phyloP scores from a whole-genome alignment of 2,888 invertebrate genomes.

The Apoderus coryli region DNA sequence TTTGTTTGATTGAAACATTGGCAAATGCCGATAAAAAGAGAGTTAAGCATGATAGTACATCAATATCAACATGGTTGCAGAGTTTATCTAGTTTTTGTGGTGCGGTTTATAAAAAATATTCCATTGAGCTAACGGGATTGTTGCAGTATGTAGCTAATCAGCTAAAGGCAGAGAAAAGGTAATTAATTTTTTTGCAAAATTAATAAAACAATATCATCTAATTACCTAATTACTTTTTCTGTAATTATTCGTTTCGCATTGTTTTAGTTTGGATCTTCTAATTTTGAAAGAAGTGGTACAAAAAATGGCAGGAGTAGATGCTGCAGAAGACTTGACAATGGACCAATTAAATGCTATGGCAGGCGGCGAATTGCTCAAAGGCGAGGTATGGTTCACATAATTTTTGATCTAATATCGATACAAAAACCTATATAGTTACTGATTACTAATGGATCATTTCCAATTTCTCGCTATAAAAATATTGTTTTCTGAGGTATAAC shows the following conservation, averaged over 20 bases:
- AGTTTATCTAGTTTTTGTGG: constrained; percentile 93
- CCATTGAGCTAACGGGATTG: constrained; percentile 86
- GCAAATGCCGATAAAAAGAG: constrained; percentile 60
- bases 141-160: constrained; percentile 96
- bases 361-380: constrained; percentile 88
- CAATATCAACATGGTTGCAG: constrained; percentile 87
- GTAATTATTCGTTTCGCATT: constrained; percentile 15
- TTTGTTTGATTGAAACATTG: constrained; percentile 87
- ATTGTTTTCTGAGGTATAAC: too few species aligned
- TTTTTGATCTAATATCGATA: too few species aligned
- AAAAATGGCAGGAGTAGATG: constrained; percentile 98
- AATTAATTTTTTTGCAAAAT: constrained; percentile 15
- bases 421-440: too few species aligned
- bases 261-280: constrained; percentile 66
- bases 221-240: not conserved
- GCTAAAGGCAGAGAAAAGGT: constrained; percentile 91
- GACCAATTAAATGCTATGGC: constrained; percentile 95
- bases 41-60: constrained; percentile 79
- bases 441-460: too few species aligned
- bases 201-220: constrained; percentile 3
- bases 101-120: constrained; percentile 92
- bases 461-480: too few species aligned
- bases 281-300: constrained; percentile 95
- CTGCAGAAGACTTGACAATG: constrained; percentile 87
- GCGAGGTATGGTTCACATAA: too few species aligned